Base-by-base conservation (phyloP, 37 sponge, comb jelly and placozoan genomes). In the Beroe forskalii region DNA sequence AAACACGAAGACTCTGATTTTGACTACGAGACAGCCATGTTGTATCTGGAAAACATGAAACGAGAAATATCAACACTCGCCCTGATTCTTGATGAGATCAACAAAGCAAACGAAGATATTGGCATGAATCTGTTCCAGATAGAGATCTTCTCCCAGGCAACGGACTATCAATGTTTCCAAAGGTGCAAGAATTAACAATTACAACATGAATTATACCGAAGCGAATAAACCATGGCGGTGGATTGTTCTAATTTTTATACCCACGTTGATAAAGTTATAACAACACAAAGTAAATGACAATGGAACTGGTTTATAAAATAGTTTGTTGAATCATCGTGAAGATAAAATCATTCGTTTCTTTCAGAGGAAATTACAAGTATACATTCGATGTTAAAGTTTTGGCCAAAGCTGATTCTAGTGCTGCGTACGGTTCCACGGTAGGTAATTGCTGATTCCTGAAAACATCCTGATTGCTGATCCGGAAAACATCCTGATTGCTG, bases 31-130 rank as follows among this genome's bases (percentile, higher is more conserved):
- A 80, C 40, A 38, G 86, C 86, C n/a, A 35, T 23, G 17, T 8
- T 22, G 19, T 80, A 42, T 23, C 28, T 80, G 55, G 86, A 80
- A 48, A 20, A 25, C 38, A 41, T 24, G 55, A 44, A 41, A 38
- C 24, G 86, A 24, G 86, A 38, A 38, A 80, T 80, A 19, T 38
- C 37, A 8, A 80, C 86, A 14, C 28, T 80, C 55, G n/a, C 23
- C 44, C 55, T 80, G 0, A 44, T 80, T 25, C 22, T 80, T 43
- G 86, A 41, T 2, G 55, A 44, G 86, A 48, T 38, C 2, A 35
- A 31, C 19, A 69, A 69, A 69, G 32, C 17, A 17, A 69, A 31
- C 12, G 72, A 27, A 1, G 33, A 27, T 35, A 32, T 27, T 35
- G 72, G 38, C 19, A 32, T 2, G 12, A 2, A 69, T 20, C 37